Evolutionary conservation across 2,113 vertebrate genomes (phyloP).

Genomic region (Larimichthys polyactis): DNA sequence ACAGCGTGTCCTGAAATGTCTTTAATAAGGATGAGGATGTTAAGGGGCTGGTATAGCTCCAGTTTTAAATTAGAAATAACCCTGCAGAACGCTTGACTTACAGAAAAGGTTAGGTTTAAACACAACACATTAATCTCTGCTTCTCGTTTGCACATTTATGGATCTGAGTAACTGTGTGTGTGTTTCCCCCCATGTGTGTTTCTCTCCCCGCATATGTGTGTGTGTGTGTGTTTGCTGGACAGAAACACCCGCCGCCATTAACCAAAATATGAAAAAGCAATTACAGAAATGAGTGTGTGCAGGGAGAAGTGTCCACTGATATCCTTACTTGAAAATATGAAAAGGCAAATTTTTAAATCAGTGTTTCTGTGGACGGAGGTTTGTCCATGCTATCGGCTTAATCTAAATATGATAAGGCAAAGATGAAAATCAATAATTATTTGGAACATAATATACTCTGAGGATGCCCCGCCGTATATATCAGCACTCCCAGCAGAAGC

Average conservation of each 20-base stretch:
- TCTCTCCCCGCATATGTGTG: no score
- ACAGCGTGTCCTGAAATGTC: slow-evolving; percentile 79
- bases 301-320: slow-evolving; percentile 37
- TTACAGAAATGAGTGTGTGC: slow-evolving; percentile 66
- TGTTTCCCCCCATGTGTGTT: neutral
- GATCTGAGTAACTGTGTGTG: slow-evolving; percentile 37
- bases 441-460: slow-evolving; percentile 43
- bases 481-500: slow-evolving; percentile 26
- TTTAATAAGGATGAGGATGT: slow-evolving; percentile 82
- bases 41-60: slow-evolving; percentile 74
- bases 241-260: slow-evolving; percentile 41
- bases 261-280: slow-evolving; percentile 71
- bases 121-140: slow-evolving; percentile 81
- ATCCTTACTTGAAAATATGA: slow-evolving; percentile 38
- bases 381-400: slow-evolving; percentile 28
- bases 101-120: slow-evolving; percentile 82
- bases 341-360: slow-evolving; percentile 29
- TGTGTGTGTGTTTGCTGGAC: slow-evolving; percentile 22
- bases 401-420: slow-evolving; percentile 62
- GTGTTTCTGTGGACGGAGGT: slow-evolving; percentile 26
- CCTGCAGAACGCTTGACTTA: slow-evolving; percentile 76
- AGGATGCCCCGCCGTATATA: slow-evolving; percentile 8
- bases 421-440: slow-evolving; percentile 68
- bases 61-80: slow-evolving; percentile 83
- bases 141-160: slow-evolving; percentile 71